Base-by-base conservation (phyloP, 2,113 vertebrate genomes). In the Neodontobutis hainanensis region DNA sequence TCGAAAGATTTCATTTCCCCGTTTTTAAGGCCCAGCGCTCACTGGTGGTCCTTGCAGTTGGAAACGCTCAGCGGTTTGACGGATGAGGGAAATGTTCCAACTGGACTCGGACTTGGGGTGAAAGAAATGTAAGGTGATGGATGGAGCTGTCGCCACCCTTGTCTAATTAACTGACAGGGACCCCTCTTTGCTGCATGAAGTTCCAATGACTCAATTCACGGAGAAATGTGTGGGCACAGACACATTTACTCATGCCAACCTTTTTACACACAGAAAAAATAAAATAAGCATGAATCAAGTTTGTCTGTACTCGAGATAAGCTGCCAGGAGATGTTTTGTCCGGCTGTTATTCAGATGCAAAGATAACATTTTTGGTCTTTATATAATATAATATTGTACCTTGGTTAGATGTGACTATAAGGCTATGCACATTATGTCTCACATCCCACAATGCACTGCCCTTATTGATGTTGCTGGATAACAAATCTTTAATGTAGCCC, bases 81-180 rank as follows among this genome's bases (percentile, higher is more conserved):
- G 8, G 75, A 88, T 81, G 86, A 84, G 86, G 79, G 73, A 73
- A 62, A 57, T 52, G 63, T 68, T 84, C 82, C 67, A 73, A 79
- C 76, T 68, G 77, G 77, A 68, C 80, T 72, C 46, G 35, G 48
- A 73, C 68, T 70, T 53, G 15, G 65, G 46, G 74, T 73, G 63
- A 78, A 77, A 80, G 66, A 73, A 74, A 75, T 11, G 16, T 70
- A 58, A 73, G 73, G 77, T 84, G 82, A 88, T 85, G 68, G 82
- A 88, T 84, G 78, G 75, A 83, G 61, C 69, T 56, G 19, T 84
- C 84, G 78, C 50, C 81, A 34, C 57, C 76, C 61, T 78, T 6
- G 53, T 83, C 76, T 87, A 88, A 85, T 89, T 85, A 89, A 85
- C 70, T 76, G 83, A 86, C 82, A 86, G 65, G 69, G 67, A 82